Evolutionary conservation across 64 coral and sea anemone species (phyloP).

Genomic region (Pachyseris speciosa): DNA sequence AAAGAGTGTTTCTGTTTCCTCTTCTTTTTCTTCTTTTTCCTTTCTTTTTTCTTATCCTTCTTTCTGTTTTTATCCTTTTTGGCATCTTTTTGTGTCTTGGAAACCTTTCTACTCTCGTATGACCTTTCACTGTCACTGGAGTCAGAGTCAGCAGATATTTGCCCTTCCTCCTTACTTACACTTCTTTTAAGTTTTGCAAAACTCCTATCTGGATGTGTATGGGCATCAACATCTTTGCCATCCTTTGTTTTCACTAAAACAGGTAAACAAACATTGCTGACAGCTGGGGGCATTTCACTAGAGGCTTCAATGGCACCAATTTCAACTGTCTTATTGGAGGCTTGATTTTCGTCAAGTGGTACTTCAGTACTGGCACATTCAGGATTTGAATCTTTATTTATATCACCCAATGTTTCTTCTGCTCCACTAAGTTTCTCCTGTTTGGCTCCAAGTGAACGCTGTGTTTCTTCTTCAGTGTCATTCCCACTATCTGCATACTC

Average conservation of each 20-base stretch:
- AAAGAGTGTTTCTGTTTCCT: neutral
- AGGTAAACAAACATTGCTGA: neutral
- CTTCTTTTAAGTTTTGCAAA: neutral
- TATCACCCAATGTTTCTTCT: neutral
- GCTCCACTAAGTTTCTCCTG: neutral
- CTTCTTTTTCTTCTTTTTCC: conserved; percentile 39
- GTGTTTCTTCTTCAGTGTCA: conserved; percentile 12
- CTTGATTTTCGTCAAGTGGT: neutral
- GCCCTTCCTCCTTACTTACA: conserved; percentile 20
- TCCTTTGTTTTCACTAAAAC: neutral
- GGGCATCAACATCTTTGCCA: neutral
- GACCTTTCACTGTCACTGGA: conserved; percentile 28
- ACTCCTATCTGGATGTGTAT: neutral
- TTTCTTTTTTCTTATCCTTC: conserved; percentile 40
- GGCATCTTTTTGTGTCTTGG: neutral
- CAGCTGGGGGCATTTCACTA: neutral
- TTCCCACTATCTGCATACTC: conserved; percentile 27
- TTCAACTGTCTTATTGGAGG: neutral
- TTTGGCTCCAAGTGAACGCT: neutral
- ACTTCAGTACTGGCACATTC: neutral
- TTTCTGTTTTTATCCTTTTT: conserved; percentile 29
- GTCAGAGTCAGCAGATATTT: conserved; percentile 35
- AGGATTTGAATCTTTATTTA: neutral
- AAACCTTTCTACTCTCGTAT: neutral
- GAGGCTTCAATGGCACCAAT: neutral